A percentile compares a stretch with the other conserved stretches of the same genome.
Evolutionary conservation across 2,113 vertebrate species (phyloP).

Genomic region (Tautogolabrus adspersus): DNA sequence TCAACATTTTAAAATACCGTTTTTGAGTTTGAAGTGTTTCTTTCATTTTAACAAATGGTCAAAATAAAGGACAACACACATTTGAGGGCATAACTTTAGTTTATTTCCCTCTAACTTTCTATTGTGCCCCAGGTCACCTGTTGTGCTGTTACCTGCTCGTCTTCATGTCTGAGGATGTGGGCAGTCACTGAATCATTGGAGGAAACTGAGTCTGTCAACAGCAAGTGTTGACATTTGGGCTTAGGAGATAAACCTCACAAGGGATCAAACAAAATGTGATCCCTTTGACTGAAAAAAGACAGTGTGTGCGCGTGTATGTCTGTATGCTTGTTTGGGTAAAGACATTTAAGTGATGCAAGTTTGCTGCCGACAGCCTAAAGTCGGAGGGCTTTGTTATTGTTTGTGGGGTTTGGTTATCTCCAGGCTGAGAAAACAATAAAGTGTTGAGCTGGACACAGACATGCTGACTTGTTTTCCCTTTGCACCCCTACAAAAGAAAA

Average conservation of each 20-base stretch:
- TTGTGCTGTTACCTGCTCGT: conserved; percentile 60
- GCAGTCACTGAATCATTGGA: conserved; percentile 56
- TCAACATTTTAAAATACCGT: neutral
- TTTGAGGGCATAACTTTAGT: neutral
- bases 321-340: conserved; percentile 25
- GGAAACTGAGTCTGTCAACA: conserved; percentile 73
- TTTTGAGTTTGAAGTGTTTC: neutral
- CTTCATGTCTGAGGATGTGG: conserved; percentile 52
- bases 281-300: conserved; percentile 52
- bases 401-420: conserved; percentile 55
- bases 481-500: neutral
- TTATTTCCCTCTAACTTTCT: conserved; percentile 55
- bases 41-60: neutral
- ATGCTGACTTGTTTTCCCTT: conserved; percentile 32
- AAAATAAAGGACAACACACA: neutral
- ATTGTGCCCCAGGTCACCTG: conserved; percentile 64
- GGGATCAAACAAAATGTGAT: conserved; percentile 72
- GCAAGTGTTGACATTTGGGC: conserved; percentile 76
- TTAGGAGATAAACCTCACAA: conserved; percentile 75
- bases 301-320: conserved; percentile 20
- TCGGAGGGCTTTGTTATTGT: conserved; percentile 46
- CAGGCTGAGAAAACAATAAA: conserved; percentile 45
- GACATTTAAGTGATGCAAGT: conserved; percentile 51
- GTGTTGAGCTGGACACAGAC: conserved; percentile 25
- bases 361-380: conserved; percentile 58